These are phyloP conservation scores for Colaptes auratus DNA, from an alignment of 2,113 vertebrate species.

Conservation along the genomic window DNA sequence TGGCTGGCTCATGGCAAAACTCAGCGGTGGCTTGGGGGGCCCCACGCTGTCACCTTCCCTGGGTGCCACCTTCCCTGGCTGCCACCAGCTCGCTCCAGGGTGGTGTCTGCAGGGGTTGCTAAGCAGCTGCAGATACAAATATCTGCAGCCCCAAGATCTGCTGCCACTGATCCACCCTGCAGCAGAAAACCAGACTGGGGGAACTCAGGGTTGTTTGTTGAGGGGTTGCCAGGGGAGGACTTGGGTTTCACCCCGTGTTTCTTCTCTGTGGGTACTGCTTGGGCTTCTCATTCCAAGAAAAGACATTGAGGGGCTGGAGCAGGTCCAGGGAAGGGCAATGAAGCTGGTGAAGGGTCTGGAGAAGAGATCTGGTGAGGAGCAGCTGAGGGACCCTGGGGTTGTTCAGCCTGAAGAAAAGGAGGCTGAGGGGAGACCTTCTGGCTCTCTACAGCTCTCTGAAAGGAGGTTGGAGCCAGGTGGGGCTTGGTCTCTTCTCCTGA, in stretches of 20 bases:
- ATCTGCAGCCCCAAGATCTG: neutral
- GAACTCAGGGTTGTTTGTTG: neutral
- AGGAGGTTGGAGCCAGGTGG: too few relatives aligned
- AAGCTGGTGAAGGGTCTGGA: neutral
- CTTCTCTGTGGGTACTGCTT: accelerated
- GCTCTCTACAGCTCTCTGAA: too few relatives aligned
- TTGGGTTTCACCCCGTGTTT: accelerated
- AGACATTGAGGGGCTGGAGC: neutral
- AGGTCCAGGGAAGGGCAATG: neutral
- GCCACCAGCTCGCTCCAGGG: accelerated
- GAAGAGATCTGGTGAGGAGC: neutral
- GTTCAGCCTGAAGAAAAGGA: too few relatives aligned
- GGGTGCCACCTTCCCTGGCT: accelerated
- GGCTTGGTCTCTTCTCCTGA: too few relatives aligned
- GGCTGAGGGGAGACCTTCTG: too few relatives aligned
- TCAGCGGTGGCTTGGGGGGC: neutral
- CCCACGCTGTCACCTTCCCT: accelerated
- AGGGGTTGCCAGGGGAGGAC: neutral
- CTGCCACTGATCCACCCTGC: accelerated
- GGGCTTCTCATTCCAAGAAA: neutral
- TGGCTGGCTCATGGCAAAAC: accelerated
- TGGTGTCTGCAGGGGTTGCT: neutral
- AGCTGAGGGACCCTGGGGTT: neutral
- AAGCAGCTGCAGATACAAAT: neutral
- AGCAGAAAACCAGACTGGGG: neutral